phyloP scores from a whole-genome alignment of 2,797 vertebrate species.

The Syngnathus acus region DNA sequence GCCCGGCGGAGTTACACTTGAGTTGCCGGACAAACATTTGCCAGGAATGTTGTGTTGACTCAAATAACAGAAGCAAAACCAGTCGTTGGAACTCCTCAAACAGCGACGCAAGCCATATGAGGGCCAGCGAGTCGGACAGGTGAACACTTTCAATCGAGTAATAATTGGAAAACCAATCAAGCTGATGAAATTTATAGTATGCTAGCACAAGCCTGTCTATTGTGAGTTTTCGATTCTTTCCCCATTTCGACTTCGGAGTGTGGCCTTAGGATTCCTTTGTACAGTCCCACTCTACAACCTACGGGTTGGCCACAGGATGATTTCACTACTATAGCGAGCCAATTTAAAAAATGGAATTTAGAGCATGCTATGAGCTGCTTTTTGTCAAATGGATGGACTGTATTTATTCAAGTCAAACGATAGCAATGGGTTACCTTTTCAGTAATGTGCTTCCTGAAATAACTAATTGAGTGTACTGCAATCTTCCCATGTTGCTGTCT shows the following conservation, averaged over 20 bases:
- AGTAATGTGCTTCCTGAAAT: slow-evolving; percentile 19
- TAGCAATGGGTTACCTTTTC: slow-evolving; percentile 8
- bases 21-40: slow-evolving; percentile 30
- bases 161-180: background rate
- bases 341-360: background rate
- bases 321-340: background rate
- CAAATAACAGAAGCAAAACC: slow-evolving; percentile 3
- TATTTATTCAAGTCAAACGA: slow-evolving; percentile 8
- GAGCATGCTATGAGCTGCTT: background rate
- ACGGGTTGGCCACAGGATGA: background rate
- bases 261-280: background rate
- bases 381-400: background rate
- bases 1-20: slow-evolving; percentile 42
- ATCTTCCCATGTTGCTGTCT: background rate
- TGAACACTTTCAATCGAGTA: background rate
- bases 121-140: background rate
- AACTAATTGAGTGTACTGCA: background rate
- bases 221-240: background rate
- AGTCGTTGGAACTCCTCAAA: background rate
- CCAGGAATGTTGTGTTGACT: background rate
- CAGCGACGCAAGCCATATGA: background rate
- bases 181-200: background rate
- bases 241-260: background rate
- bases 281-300: background rate
- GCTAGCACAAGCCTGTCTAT: no score